Base-by-base conservation (phyloP, 1,140 invertebrate genomes). In the Oedothorax gibbosus region DNA sequence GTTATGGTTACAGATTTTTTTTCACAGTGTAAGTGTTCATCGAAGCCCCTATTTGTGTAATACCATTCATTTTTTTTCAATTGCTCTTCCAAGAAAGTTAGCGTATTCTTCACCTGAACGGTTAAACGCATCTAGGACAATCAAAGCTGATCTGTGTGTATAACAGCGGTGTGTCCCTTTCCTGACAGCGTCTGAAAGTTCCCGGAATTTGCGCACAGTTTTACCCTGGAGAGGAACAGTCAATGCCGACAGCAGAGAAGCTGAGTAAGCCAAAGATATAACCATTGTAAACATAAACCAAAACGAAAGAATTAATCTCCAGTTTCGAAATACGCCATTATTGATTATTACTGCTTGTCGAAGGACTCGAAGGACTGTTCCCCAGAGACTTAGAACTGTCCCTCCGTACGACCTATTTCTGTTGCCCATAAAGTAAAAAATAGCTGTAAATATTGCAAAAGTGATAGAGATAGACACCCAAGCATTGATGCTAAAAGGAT, bases 211-310 rank as follows among this genome's bases (percentile, higher is more conserved):
- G 18, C 49, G 18, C 6, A 75, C 49, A 14, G 53, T 21, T 35
- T 56, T 14, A 7, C n/a, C 54, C 35, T 75, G 53, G 14, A 75
- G n/a, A 57, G 72, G 72, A 49, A 75, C 10, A 6, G 72, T 75
- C 54, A 75, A n/a, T 3, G 57, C 20, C 0, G 72, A 75, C 53
- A 75, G 18, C 72, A 75, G 15, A 20, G 56, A 53, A 9, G 72
- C 72, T 2, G 72, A 75, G 20, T 75, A 75, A 15, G 53, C 49
- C 53, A 75, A 75, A 4, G 72, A 75, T 6, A 75, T 6, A 7
- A 75, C 11, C 18, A 75, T 57, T 18, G 72, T n/a, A 0, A 75
- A 11, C 15, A 9, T 21, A 53, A 53, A 75, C 72, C 72, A 75
- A 14, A 57, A 57, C 2, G 20, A 1, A 9, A 75, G 15, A 9